Base-by-base conservation (phyloP, 2,888 invertebrate species). In the Pandemis heparana region DNA sequence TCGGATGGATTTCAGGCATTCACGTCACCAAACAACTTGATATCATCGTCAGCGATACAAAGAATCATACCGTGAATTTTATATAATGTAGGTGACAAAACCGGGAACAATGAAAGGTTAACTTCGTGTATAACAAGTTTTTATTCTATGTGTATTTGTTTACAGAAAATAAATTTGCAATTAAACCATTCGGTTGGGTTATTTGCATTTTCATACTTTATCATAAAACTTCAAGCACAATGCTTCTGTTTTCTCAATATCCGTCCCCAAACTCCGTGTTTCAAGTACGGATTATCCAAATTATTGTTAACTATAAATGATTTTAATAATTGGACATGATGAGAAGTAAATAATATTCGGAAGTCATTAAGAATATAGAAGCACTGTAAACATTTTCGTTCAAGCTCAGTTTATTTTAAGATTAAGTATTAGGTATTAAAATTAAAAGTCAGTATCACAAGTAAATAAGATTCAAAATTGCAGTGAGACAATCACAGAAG, bases 1-100 rank as follows among this genome's bases (percentile, higher is more conserved):
- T 96, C 77, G 95, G 96, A 5, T 97, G 97, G 96, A 96, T 97
- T 62, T 96, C 96, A 0, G 97, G 97, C 0, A 90, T 96, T 14
- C 90, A 95, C 70, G 94, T 96, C 5, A 96, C 96, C 0, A 93
- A 95, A 38, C 94, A 95, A 80, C 82, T 95, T 61, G 96, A 96
- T 78, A 94, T 96, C 51, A 95, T 96, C 53, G 92, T 95, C 3
- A 95, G 96, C 18, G 96, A 96, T 82, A 94, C 94, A 14, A 96
- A 95, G 84, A 95, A 94, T 81, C 95, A 95, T 80, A 82, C 81
- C 39, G 92, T 94, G 0, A 91, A 90, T 77, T 90, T 94, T 81
- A 92, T 92, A 82, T 93, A 84, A 85, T 9, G 10, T 32, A 32
- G 23, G 23, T 32, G 23, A 32, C 2, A n/a, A 9, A 5, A 9